A percentile compares a stretch with the other conserved stretches of the same genome.
phyloP scores from a whole-genome alignment of 2,113 vertebrate genomes.

The Hyla sarda region DNA sequence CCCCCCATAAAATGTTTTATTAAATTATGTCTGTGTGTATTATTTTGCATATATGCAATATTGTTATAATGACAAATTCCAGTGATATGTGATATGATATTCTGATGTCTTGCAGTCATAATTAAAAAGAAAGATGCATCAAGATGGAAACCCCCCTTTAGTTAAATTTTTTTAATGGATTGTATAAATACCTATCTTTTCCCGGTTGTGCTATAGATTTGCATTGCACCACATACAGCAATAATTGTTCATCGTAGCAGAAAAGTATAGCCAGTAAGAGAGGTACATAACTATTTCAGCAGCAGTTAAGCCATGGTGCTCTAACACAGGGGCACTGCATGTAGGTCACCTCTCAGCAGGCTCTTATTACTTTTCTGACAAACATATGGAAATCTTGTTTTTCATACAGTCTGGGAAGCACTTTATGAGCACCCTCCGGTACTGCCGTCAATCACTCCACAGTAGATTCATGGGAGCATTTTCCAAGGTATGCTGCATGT shows the following conservation, averaged over 20 bases:
- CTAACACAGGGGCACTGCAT: background rate
- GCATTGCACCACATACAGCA: background rate
- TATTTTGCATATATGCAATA: no score
- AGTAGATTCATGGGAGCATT: background rate
- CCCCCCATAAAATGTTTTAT: no score
- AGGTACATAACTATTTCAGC: background rate
- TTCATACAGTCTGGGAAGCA: background rate
- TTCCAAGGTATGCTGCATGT: background rate
- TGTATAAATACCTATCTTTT: background rate
- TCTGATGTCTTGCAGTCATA: background rate
- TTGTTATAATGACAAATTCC: no score
- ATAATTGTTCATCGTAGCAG: background rate
- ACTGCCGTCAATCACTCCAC: constrained; percentile 13
- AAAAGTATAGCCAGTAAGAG: background rate
- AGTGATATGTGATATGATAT: background rate
- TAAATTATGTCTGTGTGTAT: no score
- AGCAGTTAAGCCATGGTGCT: background rate
- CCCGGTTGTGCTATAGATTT: background rate
- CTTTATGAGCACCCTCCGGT: background rate
- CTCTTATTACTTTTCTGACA: background rate
- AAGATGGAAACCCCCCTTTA: background rate
- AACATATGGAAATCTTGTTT: constrained; percentile 6
- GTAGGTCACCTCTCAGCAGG: constrained; percentile 42
- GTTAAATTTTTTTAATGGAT: background rate
- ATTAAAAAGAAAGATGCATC: background rate